Percentiles rank a stretch among this genome's conserved stretches.
Conservation (phyloP, 2,888 invertebrate species). For the Drosophila barbarae region DNA sequence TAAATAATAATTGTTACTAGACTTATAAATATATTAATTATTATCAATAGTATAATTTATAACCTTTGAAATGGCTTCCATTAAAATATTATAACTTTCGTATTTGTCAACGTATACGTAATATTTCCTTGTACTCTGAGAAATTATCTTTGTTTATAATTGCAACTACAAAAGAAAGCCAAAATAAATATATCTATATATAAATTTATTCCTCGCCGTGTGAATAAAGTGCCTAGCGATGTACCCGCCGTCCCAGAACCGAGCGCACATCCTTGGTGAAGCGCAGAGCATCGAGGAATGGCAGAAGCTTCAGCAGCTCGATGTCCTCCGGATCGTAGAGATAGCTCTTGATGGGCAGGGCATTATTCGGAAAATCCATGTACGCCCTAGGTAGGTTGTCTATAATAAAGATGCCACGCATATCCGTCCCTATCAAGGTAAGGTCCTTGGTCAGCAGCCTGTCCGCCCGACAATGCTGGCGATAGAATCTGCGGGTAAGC, state of each 20-base stretch:
- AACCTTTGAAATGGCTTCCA: too few relatives aligned
- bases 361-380: conserved; percentile 51
- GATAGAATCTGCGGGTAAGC: conserved; percentile 46
- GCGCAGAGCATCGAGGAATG: conserved; percentile 60
- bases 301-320: conserved; percentile 54
- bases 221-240: neutral
- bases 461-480: conserved; percentile 49
- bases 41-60: too few relatives aligned
- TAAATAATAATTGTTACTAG: too few relatives aligned
- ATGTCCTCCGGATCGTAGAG: conserved; percentile 47
- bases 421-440: conserved; percentile 20
- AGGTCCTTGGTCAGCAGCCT: conserved; percentile 43
- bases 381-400: conserved; percentile 58
- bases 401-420: conserved; percentile 46
- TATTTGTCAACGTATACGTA: too few relatives aligned
- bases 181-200: too few relatives aligned
- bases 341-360: conserved; percentile 53
- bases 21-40: too few relatives aligned
- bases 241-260: conserved; percentile 42
- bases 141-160: too few relatives aligned
- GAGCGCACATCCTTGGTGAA: conserved; percentile 57
- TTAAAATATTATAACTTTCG: too few relatives aligned
- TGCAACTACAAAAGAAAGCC: too few relatives aligned
- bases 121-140: too few relatives aligned
- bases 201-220: too few relatives aligned